Percentiles rank a stretch among this genome's conserved stretches.
Conservation (phyloP, 35 echinoderm and acorn worm species). For the Eucidaris tribuloides region DNA sequence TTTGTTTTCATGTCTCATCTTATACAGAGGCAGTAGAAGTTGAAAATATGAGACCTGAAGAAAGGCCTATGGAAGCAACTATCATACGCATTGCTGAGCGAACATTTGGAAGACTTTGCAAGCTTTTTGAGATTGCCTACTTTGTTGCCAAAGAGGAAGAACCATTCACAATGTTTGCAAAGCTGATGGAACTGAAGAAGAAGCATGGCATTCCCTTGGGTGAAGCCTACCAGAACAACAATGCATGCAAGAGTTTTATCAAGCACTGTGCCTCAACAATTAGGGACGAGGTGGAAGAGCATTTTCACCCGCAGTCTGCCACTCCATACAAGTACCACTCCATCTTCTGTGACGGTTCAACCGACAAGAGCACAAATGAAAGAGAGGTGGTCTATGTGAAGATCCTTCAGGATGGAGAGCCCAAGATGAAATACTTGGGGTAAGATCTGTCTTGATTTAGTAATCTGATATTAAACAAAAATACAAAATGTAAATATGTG, state of each 20-base stretch:
- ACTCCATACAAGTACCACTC: constrained; percentile 32
- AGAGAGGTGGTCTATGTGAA: constrained; percentile 18
- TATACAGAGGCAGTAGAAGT: neutral
- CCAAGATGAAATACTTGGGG: neutral
- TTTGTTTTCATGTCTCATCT: too few species aligned
- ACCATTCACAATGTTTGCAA: neutral
- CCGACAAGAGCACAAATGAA: constrained; percentile 11
- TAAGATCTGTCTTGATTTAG: too few species aligned
- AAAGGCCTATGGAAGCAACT: constrained; percentile 4
- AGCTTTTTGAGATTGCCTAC: neutral
- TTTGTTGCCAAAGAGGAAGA: neutral
- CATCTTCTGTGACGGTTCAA: constrained; percentile 24
- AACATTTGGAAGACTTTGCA: neutral
- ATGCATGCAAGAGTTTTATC: neutral
- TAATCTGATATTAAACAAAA: too few species aligned
- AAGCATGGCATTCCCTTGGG: neutral
- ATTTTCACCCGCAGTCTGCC: neutral
- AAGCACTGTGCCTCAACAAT: neutral
- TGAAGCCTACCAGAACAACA: constrained; percentile 12
- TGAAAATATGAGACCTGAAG: neutral
- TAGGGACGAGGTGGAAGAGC: neutral
- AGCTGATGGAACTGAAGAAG: neutral
- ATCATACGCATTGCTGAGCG: neutral
- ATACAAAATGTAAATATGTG: too few species aligned
- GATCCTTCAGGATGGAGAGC: constrained; percentile 18